Conservation (phyloP, 1,140 invertebrate genomes). For the Hylaeus anthracinus region DNA sequence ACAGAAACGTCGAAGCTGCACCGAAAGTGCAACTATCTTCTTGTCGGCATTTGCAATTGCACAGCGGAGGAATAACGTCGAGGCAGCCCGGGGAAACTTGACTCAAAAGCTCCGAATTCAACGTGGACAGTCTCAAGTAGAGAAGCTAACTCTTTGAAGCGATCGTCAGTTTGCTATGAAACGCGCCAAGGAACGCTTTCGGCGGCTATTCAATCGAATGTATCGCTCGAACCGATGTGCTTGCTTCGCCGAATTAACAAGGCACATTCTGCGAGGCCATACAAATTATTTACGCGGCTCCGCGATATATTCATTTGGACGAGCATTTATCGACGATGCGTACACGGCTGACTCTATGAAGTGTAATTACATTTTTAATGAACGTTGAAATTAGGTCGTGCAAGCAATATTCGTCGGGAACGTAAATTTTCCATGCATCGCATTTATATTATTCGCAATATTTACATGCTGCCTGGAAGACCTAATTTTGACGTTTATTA, state of each 20-base stretch:
- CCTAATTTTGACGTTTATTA: too few relatives aligned
- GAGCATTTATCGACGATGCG: too few relatives aligned
- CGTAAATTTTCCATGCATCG: too few relatives aligned
- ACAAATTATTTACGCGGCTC: too few relatives aligned
- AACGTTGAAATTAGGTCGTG: too few relatives aligned
- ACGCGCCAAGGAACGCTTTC: not conserved
- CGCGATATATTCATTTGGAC: too few relatives aligned
- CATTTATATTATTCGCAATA: too few relatives aligned
- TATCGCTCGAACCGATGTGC: not conserved
- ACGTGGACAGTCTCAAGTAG: not conserved
- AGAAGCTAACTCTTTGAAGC: not conserved
- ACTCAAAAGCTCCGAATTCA: not conserved
- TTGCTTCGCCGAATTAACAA: not conserved
- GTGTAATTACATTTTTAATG: too few relatives aligned
- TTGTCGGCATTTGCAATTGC: not conserved
- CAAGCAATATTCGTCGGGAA: too few relatives aligned
- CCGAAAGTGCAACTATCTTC: not conserved
- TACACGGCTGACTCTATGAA: too few relatives aligned
- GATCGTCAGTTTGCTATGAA: not conserved
- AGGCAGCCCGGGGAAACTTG: not conserved
- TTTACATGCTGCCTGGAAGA: too few relatives aligned
- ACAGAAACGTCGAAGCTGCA: conserved; percentile 6
- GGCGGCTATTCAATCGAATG: not conserved
- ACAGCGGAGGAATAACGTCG: not conserved
- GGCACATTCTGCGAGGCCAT: too few relatives aligned